Base-by-base conservation (phyloP, 1,140 invertebrate species). In the Holcopasites calliopsidis region DNA sequence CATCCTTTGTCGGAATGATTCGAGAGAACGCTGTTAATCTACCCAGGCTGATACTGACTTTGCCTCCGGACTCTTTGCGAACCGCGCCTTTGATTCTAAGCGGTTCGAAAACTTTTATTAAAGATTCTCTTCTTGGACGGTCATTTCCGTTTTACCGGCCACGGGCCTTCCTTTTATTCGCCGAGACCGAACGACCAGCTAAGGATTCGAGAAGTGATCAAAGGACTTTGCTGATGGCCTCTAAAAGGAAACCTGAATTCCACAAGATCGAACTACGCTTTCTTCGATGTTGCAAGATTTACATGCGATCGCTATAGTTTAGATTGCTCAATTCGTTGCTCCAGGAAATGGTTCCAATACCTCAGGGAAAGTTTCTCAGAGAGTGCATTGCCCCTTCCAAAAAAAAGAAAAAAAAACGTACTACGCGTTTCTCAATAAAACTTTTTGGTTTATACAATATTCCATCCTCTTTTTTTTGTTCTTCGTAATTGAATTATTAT, bases 31-130 rank as follows among this genome's bases (percentile, higher is more conserved):
- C 33, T 7, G 23, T 52, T 42, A n/a, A 23, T 26, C 35, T 2
- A 7, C 3, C 33, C 4, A 40, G 11, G 18, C 7, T n/a, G 31
- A 10, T 44, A 47, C 40, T 23, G 33, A 54, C n/a, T 62, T 28
- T 57, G 28, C 1, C 35, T n/a, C n/a, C 11, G 3, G 10, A 60
- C 31, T 3, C 4, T 13, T 33, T 8, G 44, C 1, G 13, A 16
- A 16, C 16, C 33, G 7, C 33, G 23, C 23, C 58, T 64, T 64
- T 54, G 13, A 73, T 7, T 33, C 13, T 13, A 40, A 64, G 28
- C 26, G 47, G 23, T 42, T 42, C 49, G 26, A 44, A 35, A 73
- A 64, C 26, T 73, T 73, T 73, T 54, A 64, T 73, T 73, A 54
- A 54, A 64, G 49, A 31, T 16, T 5, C 2, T 47, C 35, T 11